Evolutionary conservation across 1,140 invertebrate species (phyloP).

Genomic region (Parasteatoda tepidariorum): DNA sequence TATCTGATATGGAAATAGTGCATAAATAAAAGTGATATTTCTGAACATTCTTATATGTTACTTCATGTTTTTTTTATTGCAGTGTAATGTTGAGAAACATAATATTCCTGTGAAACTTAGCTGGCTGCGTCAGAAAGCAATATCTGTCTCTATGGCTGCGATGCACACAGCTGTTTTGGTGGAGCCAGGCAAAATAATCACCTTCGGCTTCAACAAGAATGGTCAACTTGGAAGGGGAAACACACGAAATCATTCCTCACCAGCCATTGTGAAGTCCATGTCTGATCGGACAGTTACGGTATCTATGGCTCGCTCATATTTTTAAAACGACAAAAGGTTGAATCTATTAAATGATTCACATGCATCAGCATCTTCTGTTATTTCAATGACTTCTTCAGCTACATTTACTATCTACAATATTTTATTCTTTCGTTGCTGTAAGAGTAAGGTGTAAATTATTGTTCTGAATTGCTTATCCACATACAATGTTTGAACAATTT

Average conservation of each 20-base stretch:
- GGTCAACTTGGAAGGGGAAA: conserved; percentile 74
- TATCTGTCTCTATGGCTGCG: conserved; percentile 73
- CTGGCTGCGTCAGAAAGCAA: conserved; percentile 69
- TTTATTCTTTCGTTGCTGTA: too few relatives aligned
- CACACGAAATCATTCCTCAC: conserved; percentile 67
- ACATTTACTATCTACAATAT: too few relatives aligned
- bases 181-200: conserved; percentile 76
- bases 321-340: too few relatives aligned
- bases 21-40: too few relatives aligned
- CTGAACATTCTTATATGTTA: background rate
- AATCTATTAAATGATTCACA: too few relatives aligned
- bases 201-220: conserved; percentile 76
- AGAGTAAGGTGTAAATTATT: too few relatives aligned
- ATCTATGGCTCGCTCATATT: too few relatives aligned
- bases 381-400: too few relatives aligned
- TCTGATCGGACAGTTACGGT: conserved; percentile 73
- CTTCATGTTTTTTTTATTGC: conserved; percentile 10
- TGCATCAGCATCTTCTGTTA: too few relatives aligned
- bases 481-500: too few relatives aligned
- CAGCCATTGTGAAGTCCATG: conserved; percentile 73
- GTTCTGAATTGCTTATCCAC: too few relatives aligned
- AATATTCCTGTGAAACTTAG: conserved; percentile 70
- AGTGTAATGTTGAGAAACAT: conserved; percentile 71
- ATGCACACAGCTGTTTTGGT: conserved; percentile 75
- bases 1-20: too few relatives aligned